These are phyloP conservation scores for Stictocephala bisonia DNA, from an alignment of 2,888 invertebrate genomes.

Conservation along the genomic window DNA sequence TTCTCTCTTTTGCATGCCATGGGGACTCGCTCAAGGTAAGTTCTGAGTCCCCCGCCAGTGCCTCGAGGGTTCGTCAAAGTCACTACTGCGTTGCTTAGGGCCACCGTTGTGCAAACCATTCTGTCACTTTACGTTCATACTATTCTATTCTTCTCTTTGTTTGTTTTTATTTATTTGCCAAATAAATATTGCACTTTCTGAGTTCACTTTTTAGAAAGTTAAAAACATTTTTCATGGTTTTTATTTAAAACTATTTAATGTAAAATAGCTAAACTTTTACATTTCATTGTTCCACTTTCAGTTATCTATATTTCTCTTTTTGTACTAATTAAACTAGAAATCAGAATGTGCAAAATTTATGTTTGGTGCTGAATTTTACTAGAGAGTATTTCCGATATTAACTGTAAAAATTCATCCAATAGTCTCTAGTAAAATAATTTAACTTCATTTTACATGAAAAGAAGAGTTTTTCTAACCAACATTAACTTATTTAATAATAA, in stretches of 20 bases:
- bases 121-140: constrained; percentile 32
- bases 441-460: constrained; percentile 37
- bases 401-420: not conserved
- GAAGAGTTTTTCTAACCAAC: constrained; percentile 26
- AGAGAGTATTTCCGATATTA: constrained; percentile 6
- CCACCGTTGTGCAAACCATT: constrained; percentile 13
- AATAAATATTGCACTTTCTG: not conserved
- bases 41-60: constrained; percentile 45
- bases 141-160: constrained; percentile 16
- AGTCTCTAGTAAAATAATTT: constrained; percentile 27
- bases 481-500: constrained; percentile 30
- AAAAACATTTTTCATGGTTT: too few relatives aligned
- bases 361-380: constrained; percentile 33
- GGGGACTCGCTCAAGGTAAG: constrained; percentile 49
- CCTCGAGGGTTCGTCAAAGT: constrained; percentile 38
- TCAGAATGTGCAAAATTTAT: constrained; percentile 16
- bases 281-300: too few relatives aligned
- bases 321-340: not conserved
- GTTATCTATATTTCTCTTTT: too few relatives aligned
- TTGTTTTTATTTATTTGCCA: not conserved
- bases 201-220: not conserved
- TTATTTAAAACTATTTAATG: too few relatives aligned
- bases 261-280: too few relatives aligned
- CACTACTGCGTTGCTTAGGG: constrained; percentile 31
- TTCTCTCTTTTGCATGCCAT: constrained; percentile 45